phyloP scores from a whole-genome alignment of 2,888 invertebrate genomes.

The Anthoptus insignis region DNA sequence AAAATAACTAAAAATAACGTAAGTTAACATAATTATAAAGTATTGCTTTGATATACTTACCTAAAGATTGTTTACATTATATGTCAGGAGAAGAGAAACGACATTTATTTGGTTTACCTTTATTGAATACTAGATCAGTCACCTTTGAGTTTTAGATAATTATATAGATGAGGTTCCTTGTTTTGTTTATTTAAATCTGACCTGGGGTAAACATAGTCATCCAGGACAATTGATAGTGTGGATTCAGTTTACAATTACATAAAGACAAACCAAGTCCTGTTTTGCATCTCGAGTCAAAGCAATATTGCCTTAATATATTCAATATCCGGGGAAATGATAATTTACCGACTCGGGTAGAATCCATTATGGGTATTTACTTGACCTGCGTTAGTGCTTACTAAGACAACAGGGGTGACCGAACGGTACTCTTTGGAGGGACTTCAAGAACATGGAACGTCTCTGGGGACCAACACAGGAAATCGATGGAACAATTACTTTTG shows the following conservation, averaged over 20 bases:
- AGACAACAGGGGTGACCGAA: constrained; percentile 84
- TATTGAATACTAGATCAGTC: too few relatives aligned
- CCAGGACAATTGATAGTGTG: constrained; percentile 20
- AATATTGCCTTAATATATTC: constrained; percentile 84
- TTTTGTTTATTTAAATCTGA: constrained; percentile 26
- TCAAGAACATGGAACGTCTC: too few relatives aligned
- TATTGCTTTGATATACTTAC: too few relatives aligned
- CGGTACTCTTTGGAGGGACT: constrained; percentile 51
- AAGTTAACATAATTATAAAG: too few relatives aligned
- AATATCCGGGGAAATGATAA: constrained; percentile 86
- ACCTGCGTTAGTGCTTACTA: constrained; percentile 86
- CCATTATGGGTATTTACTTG: constrained; percentile 87
- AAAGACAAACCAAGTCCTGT: constrained; percentile 58
- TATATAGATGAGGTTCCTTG: constrained; percentile 10
- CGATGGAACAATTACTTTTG: constrained; percentile 35
- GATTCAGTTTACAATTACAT: constrained; percentile 64
- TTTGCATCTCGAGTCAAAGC: constrained; percentile 68
- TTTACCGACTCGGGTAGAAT: constrained; percentile 80
- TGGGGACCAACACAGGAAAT: constrained; percentile 40
- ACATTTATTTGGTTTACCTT: too few relatives aligned
- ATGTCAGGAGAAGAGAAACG: too few relatives aligned
- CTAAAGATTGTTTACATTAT: too few relatives aligned
- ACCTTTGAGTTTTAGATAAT: too few relatives aligned
- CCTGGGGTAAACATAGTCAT: constrained; percentile 17
- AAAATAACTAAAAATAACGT: too few relatives aligned